Evolutionary conservation across 2,113 vertebrate genomes (phyloP), one percentile per base, ranked within the genome.

Genomic region (Rhipidura dahli): DNA sequence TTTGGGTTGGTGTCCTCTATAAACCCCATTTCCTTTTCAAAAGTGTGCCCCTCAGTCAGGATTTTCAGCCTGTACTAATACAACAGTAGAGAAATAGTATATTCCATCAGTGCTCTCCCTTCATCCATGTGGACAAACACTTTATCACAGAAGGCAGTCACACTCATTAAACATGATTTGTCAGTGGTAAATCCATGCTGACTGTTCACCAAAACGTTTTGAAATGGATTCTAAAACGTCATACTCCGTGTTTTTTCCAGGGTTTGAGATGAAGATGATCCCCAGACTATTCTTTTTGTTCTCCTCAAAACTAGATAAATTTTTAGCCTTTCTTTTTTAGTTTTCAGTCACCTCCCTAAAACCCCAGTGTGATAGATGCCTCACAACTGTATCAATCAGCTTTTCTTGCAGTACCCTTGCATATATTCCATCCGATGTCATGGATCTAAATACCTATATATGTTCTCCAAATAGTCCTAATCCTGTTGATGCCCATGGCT

Each of bases 231-330:
- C 5, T 39, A 72, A 37, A 40, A 64, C 13, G 22, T 33, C 21
- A 42, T 6, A 17, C 15, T 65, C n/a, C 2, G 0, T 11, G 8
- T 0, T 51, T 65, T 89, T 68, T 20, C n/a, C 2, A 18, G 12
- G 5, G 19, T 76, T 53, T 79, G 44, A 87, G 26, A 51, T 59
- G 83, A 70, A 45, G 19, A 13, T 40, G 19, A 39, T 80, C 8
- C 15, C 11, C 21, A 82, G 28, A 80, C 19, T 73, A 24, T 6
- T 18, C 15, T 84, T 63, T 66, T 30, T 44, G 13, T 35, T 79
- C 31, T 82, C 28, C 21, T 53, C 47, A 53, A 83, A 75, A 19
- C 19, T 21, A 79, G 50, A 65, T 9, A 27, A 2, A 40, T 33
- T 72, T 93, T 87, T 20, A 80, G 44, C 17, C 17, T 68, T 89